phyloP scores from a whole-genome alignment of 2,888 invertebrate species.

The Netelia inedita region DNA sequence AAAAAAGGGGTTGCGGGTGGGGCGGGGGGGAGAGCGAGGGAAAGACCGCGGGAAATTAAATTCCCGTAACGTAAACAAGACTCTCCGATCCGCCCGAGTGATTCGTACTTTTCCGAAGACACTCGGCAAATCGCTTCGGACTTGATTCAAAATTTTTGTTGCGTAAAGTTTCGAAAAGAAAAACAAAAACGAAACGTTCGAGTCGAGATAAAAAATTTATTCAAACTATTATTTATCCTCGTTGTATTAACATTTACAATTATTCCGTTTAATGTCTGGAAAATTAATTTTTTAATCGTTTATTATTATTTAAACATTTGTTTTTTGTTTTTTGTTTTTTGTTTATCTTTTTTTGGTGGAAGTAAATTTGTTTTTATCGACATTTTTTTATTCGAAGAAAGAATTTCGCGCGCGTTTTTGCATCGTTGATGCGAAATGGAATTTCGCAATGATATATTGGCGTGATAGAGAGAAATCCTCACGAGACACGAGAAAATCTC shows the following conservation, averaged over 20 bases:
- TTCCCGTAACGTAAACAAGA: slow-evolving; percentile 59
- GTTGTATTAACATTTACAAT: background rate
- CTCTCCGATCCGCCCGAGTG: slow-evolving; percentile 9
- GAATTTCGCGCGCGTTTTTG: background rate
- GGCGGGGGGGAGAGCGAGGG: background rate
- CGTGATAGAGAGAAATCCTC: background rate
- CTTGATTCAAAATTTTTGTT: background rate
- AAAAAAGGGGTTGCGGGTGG: too few relatives aligned
- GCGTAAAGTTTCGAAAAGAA: background rate
- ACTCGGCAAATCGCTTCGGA: background rate
- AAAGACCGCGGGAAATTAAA: slow-evolving; percentile 39
- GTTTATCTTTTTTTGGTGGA: too few relatives aligned
- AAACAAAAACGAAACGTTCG: background rate
- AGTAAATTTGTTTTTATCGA: background rate
- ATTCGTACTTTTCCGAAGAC: slow-evolving; percentile 13
- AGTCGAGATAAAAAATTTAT: background rate
- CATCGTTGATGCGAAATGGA: background rate
- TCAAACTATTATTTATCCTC: background rate
- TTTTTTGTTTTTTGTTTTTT: too few relatives aligned
- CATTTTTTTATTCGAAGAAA: background rate
- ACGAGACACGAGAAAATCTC: slow-evolving; percentile 42
- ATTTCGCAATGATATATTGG: background rate
- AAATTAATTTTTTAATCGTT: too few relatives aligned
- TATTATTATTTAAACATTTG: too few relatives aligned
- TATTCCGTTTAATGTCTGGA: too few relatives aligned